Conservation (phyloP, 1,140 invertebrate genomes). For the Polyergus mexicanus region DNA sequence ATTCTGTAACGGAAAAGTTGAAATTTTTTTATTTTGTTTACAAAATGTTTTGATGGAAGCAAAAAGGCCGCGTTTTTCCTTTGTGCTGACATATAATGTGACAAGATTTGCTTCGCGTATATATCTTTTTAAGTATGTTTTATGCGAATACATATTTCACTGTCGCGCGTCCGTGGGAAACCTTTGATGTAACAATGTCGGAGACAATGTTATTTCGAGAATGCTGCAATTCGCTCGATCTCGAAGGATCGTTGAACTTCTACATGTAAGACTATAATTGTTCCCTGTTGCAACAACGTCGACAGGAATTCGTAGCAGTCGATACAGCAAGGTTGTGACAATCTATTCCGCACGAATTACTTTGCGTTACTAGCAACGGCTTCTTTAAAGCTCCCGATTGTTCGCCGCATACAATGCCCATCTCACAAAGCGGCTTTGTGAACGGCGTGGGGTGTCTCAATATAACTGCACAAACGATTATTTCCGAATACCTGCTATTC, state of each 20-base stretch:
- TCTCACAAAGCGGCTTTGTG: conserved; percentile 44
- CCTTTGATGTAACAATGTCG: conserved; percentile 26
- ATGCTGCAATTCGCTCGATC: conserved; percentile 40
- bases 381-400: conserved; percentile 51
- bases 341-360: conserved; percentile 57
- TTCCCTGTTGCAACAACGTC: conserved; percentile 24
- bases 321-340: conserved; percentile 52
- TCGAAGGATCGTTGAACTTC: conserved; percentile 41
- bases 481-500: conserved; percentile 32
- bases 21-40: conserved; percentile 15
- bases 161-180: not conserved
- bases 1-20: not conserved
- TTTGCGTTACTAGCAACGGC: conserved; percentile 33
- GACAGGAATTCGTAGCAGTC: conserved; percentile 31
- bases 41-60: not conserved
- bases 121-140: conserved; percentile 13
- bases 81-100: not conserved
- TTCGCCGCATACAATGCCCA: conserved; percentile 34
- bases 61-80: not conserved
- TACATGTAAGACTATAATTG: conserved; percentile 31
- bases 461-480: conserved; percentile 38
- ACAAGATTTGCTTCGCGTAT: not conserved
- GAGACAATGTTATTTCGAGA: conserved; percentile 26
- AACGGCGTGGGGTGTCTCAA: conserved; percentile 7
- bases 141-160: conserved; percentile 1